phyloP scores from a whole-genome alignment of 2,797 vertebrate genomes.

The Muscicapa comitata region DNA sequence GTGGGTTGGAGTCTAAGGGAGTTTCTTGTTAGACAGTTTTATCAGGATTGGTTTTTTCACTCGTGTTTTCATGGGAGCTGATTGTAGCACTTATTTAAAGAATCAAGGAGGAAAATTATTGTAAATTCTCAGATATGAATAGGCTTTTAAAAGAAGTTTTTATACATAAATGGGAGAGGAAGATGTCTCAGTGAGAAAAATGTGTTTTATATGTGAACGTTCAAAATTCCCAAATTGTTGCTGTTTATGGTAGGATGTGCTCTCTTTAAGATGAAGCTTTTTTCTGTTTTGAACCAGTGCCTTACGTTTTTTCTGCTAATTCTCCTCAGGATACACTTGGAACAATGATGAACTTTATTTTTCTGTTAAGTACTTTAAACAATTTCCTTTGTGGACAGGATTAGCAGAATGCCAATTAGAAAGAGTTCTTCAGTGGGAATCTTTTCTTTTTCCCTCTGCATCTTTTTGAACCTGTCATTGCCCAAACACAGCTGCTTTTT shows the following conservation, averaged over 20 bases:
- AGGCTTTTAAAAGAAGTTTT: not conserved
- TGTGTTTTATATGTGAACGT: rapidly evolving
- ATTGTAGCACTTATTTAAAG: not conserved
- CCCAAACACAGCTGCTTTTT: not conserved
- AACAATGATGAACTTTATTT: not conserved
- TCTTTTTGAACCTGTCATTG: not conserved
- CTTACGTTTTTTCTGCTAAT: not conserved
- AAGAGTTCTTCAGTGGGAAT: not conserved
- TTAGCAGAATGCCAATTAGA: not conserved
- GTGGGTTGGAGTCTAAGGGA: not conserved
- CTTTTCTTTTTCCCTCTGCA: not conserved
- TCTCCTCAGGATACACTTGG: not conserved
- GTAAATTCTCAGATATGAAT: not conserved
- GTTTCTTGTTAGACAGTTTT: not conserved
- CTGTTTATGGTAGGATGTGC: not conserved
- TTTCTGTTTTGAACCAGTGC: not conserved
- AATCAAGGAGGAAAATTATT: not conserved
- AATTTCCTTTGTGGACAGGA: not conserved
- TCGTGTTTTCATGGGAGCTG: not conserved
- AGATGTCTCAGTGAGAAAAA: not conserved
- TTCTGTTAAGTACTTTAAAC: slow-evolving; percentile 4
- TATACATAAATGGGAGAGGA: not conserved
- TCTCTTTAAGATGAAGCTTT: not conserved
- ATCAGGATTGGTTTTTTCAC: not conserved
- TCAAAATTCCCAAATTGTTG: not conserved